Conservation (phyloP, 2,113 vertebrate genomes). For the Buteo buteo region DNA sequence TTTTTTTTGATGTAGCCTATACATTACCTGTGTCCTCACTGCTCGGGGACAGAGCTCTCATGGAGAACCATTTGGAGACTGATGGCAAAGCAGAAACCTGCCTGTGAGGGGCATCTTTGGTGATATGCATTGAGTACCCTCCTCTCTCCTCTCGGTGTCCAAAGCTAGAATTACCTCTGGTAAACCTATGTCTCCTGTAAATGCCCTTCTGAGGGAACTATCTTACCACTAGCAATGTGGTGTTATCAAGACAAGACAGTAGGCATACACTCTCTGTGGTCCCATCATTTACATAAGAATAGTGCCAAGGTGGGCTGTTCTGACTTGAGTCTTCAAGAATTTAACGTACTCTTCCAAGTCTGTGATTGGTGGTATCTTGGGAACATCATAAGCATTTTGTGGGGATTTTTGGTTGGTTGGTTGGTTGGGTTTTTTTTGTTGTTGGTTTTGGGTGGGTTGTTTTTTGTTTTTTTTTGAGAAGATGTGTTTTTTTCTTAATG, state of each 20-base stretch:
- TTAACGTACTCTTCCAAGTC: background rate
- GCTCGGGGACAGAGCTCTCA: accelerated
- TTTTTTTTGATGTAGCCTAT: background rate
- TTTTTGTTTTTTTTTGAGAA: background rate
- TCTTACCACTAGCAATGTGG: background rate
- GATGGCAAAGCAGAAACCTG: background rate
- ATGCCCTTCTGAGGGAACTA: background rate
- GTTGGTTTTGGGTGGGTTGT: background rate
- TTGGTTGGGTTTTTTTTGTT: too few species aligned
- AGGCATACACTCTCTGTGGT: background rate
- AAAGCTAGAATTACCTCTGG: background rate
- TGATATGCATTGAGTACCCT: background rate
- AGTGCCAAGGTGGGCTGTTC: background rate
- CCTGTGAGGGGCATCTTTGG: background rate
- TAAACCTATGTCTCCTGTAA: background rate
- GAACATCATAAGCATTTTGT: background rate
- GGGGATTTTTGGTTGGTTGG: background rate
- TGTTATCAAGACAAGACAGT: background rate
- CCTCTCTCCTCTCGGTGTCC: background rate
- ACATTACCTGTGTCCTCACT: background rate
- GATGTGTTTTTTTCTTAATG: background rate
- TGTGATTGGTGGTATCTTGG: background rate
- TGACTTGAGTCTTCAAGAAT: background rate
- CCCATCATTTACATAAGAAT: background rate
- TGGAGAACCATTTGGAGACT: background rate